A percentile compares a stretch with the other conserved stretches of the same genome.
Conservation (phyloP, 2,888 invertebrate species). For the Synanthedon andrenaeformis region DNA sequence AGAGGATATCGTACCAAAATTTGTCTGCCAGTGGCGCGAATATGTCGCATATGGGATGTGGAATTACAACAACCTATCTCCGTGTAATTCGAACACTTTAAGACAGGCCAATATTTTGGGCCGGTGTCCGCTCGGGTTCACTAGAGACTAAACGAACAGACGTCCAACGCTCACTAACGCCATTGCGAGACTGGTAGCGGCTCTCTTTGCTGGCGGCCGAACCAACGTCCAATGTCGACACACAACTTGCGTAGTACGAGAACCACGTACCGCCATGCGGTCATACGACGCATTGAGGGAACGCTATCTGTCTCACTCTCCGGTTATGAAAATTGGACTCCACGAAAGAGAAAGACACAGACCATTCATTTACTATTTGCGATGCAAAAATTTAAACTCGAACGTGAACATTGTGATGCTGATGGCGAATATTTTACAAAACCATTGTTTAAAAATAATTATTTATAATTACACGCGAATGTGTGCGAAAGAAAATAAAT, state of each 20-base stretch:
- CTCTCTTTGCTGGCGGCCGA: conserved; percentile 33
- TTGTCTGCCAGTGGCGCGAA: conserved; percentile 64
- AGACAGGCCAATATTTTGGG: conserved; percentile 71
- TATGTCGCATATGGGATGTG: conserved; percentile 38
- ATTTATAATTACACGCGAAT: neutral
- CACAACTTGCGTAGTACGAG: conserved; percentile 68
- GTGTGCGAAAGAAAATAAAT: too few relatives aligned
- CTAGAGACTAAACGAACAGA: conserved; percentile 61
- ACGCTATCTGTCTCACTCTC: conserved; percentile 37
- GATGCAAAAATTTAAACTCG: conserved; percentile 25
- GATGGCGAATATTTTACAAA: conserved; percentile 11
- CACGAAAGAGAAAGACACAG: conserved; percentile 31
- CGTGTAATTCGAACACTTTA: conserved; percentile 57
- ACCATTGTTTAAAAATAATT: conserved; percentile 10
- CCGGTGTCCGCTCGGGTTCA: conserved; percentile 71
- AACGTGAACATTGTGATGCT: conserved; percentile 4
- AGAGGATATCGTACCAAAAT: conserved; percentile 72
- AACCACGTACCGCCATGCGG: conserved; percentile 47
- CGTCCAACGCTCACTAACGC: conserved; percentile 59
- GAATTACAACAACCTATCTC: conserved; percentile 57
- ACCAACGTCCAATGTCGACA: conserved; percentile 70
- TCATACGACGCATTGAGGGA: conserved; percentile 19
- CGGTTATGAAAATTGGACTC: conserved; percentile 8
- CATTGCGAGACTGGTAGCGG: conserved; percentile 62
- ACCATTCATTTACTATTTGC: conserved; percentile 66